Evolutionary conservation across 2,113 vertebrate species (phyloP), one percentile per base, ranked within the genome.

Genomic region (Monopterus albus): DNA sequence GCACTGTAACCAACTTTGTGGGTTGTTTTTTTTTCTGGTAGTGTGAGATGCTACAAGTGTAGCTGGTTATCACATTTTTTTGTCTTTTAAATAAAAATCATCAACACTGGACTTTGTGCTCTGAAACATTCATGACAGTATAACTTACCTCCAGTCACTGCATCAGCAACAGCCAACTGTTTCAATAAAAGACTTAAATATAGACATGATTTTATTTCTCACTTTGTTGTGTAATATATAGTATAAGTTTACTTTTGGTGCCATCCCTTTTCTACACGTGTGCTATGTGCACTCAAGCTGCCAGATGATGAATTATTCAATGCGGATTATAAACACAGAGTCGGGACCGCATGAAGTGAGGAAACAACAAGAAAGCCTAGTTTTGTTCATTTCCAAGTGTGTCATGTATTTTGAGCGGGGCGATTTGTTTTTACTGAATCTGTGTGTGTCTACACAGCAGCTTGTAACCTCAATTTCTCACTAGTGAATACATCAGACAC

Each of bases 301-400:
- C 61, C 63, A 64, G 64, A 17, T 42, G 10, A 55, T 90, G 1
- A 79, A 90, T 88, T 71, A 91, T 87, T 85, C 47, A 90, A 38
- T 1, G 0, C 28, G 9, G 11, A 25, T 39, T 57, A 86, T 79
- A 61, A 71, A 57, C 63, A 68, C 57, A 47, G 21, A 1, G 59
- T 21, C 8, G 55, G 59, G 59, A 69, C 81, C 15, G 0, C 64
- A 57, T 84, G 58, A 40, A 21, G 29, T 0, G 4, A 36, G 26
- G 31, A 31, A 55, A 23, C 31, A 20, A 68, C 8, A 6, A 39
- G 14, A 29, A 39, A 47, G 20, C 49, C 59, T 45, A 36, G 15
- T 35, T 47, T 38, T 17, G 39, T 26, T 25, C 6, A 2, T n/a
- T 38, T 81, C 53, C 66, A 75, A 71, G 51, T 81, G 59, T 68